Evolutionary conservation across 2,888 invertebrate species (phyloP).

Genomic region (Camponotus fellah): DNA sequence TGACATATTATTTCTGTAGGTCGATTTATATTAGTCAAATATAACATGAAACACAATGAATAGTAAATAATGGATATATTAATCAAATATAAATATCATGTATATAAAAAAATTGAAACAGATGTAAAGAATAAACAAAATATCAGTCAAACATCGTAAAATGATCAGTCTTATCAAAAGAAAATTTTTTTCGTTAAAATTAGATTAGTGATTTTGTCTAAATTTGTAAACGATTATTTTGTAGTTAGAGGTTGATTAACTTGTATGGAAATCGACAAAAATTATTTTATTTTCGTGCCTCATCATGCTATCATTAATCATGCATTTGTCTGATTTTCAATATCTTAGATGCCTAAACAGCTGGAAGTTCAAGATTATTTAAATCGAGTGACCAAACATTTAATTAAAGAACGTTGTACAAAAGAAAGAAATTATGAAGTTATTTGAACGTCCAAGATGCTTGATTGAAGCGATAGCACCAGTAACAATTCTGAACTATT

Average conservation of each 20-base stretch:
- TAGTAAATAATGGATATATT: neutral
- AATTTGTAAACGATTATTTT: neutral
- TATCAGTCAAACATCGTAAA: neutral
- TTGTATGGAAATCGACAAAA: neutral
- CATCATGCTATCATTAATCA: neutral
- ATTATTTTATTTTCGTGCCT: neutral
- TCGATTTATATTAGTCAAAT: neutral
- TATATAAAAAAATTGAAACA: neutral
- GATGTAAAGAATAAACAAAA: neutral
- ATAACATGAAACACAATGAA: neutral
- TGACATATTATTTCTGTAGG: neutral
- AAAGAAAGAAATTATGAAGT: conserved; percentile 23
- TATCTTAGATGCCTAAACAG: neutral
- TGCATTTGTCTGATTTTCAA: neutral
- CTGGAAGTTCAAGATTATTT: neutral
- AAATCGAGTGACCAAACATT: neutral
- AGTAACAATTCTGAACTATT: neutral
- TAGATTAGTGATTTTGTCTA: neutral
- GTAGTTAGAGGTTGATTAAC: neutral
- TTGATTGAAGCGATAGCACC: neutral
- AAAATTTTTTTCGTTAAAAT: neutral
- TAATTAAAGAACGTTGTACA: neutral
- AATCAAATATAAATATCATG: neutral
- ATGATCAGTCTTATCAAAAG: neutral
- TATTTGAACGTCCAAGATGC: neutral